Evolutionary conservation across 1,140 invertebrate species (phyloP).

Genomic region (Sesamia nonagrioides): DNA sequence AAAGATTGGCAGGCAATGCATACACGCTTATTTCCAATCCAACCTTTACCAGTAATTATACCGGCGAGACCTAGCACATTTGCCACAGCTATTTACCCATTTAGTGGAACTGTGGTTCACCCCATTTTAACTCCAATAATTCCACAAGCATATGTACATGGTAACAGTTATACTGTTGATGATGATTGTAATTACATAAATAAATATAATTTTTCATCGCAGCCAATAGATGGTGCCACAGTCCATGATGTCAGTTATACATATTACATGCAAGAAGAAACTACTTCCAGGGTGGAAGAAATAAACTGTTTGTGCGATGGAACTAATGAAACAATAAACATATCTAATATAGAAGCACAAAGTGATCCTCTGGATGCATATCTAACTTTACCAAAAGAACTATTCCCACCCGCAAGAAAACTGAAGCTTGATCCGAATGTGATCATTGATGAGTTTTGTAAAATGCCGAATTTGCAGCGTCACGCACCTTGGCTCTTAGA

Average conservation of each 20-base stretch:
- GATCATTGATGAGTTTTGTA: constrained; percentile 77
- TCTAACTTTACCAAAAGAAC: constrained; percentile 66
- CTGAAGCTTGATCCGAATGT: constrained; percentile 70
- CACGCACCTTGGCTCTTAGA: constrained; percentile 73
- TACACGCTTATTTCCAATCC: not conserved
- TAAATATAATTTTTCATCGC: not conserved
- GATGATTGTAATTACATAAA: not conserved
- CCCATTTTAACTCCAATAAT: constrained; percentile 3
- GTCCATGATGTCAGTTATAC: not conserved
- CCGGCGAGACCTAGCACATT: not conserved
- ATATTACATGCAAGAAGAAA: constrained; percentile 7
- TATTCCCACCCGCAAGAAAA: constrained; percentile 69
- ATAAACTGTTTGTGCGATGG: not conserved
- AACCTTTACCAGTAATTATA: constrained; percentile 1
- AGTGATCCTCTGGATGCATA: constrained; percentile 66
- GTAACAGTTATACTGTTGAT: not conserved
- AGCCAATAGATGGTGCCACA: not conserved
- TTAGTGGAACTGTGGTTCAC: not conserved
- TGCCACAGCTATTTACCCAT: not conserved
- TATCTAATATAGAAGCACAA: not conserved
- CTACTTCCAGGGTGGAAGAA: not conserved
- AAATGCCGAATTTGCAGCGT: constrained; percentile 60
- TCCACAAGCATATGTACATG: not conserved
- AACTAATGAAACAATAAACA: not conserved
- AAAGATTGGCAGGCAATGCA: not conserved